phyloP scores from a whole-genome alignment of 2,797 vertebrate genomes.

The Melopsittacus undulatus region DNA sequence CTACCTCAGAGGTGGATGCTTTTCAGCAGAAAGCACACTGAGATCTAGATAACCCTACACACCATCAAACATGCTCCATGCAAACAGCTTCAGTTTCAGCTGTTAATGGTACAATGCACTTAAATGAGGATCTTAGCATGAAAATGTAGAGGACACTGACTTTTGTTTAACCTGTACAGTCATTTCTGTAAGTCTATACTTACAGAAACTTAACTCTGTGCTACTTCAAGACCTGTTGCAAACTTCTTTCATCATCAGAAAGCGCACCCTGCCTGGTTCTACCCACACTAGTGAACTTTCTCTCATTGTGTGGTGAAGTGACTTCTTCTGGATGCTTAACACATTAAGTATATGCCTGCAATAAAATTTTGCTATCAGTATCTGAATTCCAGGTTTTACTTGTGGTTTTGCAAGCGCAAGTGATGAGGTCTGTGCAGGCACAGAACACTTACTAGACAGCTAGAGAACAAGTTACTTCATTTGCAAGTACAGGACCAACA shows the following conservation, averaged over 20 bases:
- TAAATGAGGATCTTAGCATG: neutral
- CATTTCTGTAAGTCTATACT: neutral
- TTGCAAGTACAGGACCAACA: neutral
- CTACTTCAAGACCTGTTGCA: neutral
- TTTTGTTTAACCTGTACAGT: neutral
- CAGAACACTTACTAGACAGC: neutral
- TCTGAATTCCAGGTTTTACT: neutral
- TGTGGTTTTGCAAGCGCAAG: neutral
- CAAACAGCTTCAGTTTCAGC: neutral
- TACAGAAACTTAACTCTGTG: neutral
- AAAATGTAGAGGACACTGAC: neutral
- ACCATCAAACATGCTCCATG: neutral
- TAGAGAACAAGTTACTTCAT: neutral
- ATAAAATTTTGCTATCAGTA: neutral
- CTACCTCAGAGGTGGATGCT: neutral
- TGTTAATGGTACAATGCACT: neutral
- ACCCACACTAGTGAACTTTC: neutral
- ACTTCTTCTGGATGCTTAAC: neutral
- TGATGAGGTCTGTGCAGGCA: neutral
- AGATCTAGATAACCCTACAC: neutral
- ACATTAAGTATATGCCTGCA: neutral
- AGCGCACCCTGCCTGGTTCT: neutral
- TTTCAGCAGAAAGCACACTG: neutral
- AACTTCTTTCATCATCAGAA: neutral
- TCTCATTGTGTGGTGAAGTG: neutral